Evolutionary conservation across 2,797 vertebrate genomes (phyloP).

Genomic region (Bovichtus diacanthus): DNA sequence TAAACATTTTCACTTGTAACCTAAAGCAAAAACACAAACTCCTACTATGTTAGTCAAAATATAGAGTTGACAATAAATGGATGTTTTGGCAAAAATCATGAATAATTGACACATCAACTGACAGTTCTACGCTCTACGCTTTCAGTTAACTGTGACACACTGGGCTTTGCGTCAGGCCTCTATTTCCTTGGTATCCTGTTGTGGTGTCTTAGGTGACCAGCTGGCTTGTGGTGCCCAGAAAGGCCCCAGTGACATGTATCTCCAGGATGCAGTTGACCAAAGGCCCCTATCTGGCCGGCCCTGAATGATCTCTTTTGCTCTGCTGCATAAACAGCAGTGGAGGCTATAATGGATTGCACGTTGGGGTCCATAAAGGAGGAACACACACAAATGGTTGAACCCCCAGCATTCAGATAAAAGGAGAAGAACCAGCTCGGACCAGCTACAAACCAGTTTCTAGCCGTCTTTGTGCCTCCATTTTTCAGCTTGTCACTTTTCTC

Average conservation of each 20-base stretch:
- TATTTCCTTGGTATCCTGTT: slow-evolving; percentile 63
- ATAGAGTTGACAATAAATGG: slow-evolving; percentile 24
- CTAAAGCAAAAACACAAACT: slow-evolving; percentile 6
- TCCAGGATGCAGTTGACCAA: slow-evolving; percentile 74
- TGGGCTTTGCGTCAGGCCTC: slow-evolving; percentile 66
- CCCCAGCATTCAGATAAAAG: slow-evolving; percentile 74
- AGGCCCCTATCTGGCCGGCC: slow-evolving; percentile 61
- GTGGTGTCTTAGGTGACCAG: slow-evolving; percentile 58
- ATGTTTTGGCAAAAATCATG: slow-evolving; percentile 49
- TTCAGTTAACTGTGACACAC: slow-evolving; percentile 62
- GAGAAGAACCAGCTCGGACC: slow-evolving; percentile 85
- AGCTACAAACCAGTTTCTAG: slow-evolving; percentile 84
- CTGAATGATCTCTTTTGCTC: slow-evolving; percentile 78
- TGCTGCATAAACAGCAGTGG: slow-evolving; percentile 65
- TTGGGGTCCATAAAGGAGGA: slow-evolving; percentile 60
- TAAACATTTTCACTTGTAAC: neutral
- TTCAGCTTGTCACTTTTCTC: slow-evolving; percentile 77
- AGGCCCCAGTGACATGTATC: slow-evolving; percentile 75
- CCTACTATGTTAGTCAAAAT: slow-evolving; percentile 3
- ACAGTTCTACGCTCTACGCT: slow-evolving; percentile 53
- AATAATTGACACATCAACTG: slow-evolving; percentile 73
- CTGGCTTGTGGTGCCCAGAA: slow-evolving; percentile 68
- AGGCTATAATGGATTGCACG: slow-evolving; percentile 53
- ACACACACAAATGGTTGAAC: slow-evolving; percentile 67
- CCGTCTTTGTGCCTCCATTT: slow-evolving; percentile 77